Conservation (phyloP, 2,797 vertebrate species). For the Periparus ater region DNA sequence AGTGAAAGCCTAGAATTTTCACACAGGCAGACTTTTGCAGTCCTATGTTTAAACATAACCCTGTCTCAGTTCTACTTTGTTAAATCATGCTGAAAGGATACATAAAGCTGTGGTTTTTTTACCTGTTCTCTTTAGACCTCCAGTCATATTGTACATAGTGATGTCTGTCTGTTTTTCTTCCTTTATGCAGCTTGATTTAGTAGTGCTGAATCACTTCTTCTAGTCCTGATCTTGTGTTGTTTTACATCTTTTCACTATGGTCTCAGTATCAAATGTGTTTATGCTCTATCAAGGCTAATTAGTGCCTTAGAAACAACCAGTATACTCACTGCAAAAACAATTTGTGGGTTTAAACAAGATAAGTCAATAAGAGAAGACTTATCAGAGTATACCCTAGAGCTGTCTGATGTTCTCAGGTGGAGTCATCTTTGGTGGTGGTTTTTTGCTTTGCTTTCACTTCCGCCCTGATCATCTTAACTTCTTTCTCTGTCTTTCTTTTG, state of each 20-base stretch:
- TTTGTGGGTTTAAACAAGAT: conserved; percentile 31
- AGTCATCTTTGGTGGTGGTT: neutral
- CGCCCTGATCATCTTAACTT: neutral
- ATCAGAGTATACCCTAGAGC: neutral
- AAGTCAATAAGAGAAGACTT: conserved; percentile 4
- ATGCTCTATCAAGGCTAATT: neutral
- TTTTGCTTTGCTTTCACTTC: neutral
- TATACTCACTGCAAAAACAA: neutral
- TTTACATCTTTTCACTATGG: neutral
- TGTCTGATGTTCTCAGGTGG: neutral
- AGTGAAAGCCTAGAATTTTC: neutral
- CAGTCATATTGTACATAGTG: neutral
- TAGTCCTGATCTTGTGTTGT: neutral
- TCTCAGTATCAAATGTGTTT: neutral
- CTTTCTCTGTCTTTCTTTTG: neutral
- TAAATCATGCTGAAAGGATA: neutral
- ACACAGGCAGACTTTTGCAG: neutral
- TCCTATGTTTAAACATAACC: neutral
- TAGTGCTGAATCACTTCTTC: neutral
- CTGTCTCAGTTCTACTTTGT: neutral
- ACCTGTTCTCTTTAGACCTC: neutral
- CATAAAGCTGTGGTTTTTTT: neutral
- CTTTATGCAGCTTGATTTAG: neutral
- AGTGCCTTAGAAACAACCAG: neutral
- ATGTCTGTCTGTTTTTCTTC: neutral